These are phyloP conservation scores for Chymomyza fuscimana DNA, from an alignment of 2,888 invertebrate genomes.

Conservation along the genomic window DNA sequence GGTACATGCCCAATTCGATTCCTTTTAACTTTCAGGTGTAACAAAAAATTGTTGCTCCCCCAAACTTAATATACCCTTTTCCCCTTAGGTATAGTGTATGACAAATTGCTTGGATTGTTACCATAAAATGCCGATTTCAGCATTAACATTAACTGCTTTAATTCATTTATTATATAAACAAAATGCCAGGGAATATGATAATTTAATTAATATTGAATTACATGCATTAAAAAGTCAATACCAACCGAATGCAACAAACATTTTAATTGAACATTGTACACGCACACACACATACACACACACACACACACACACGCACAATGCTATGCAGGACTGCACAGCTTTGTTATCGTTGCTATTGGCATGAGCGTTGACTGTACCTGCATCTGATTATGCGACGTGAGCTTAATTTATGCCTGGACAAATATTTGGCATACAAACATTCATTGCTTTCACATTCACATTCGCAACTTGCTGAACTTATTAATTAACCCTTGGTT, in stretches of 20 bases:
- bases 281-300: not conserved
- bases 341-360: slow-evolving; percentile 14
- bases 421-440: slow-evolving; percentile 68
- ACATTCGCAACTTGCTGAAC: slow-evolving; percentile 38
- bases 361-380: slow-evolving; percentile 38
- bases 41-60: not conserved
- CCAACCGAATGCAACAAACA: slow-evolving; percentile 24
- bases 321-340: slow-evolving; percentile 8
- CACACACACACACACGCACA: no score
- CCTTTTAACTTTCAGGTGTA: no score
- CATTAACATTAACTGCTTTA: slow-evolving; percentile 53
- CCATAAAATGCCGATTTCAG: slow-evolving; percentile 48
- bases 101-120: slow-evolving; percentile 43
- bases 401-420: slow-evolving; percentile 58
- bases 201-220: slow-evolving; percentile 71
- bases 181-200: slow-evolving; percentile 62
- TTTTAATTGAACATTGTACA: slow-evolving; percentile 31
- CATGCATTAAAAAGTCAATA: slow-evolving; percentile 27
- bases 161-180: slow-evolving; percentile 64
- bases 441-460: slow-evolving; percentile 27
- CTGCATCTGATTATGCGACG: slow-evolving; percentile 28
- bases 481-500: slow-evolving; percentile 59
- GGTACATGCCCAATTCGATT: no score
- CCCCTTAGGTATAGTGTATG: not conserved
- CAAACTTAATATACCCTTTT: slow-evolving; percentile 27